These are phyloP conservation scores for Leiothrix lutea DNA, from an alignment of 2,113 vertebrate genomes.

Conservation along the genomic window DNA sequence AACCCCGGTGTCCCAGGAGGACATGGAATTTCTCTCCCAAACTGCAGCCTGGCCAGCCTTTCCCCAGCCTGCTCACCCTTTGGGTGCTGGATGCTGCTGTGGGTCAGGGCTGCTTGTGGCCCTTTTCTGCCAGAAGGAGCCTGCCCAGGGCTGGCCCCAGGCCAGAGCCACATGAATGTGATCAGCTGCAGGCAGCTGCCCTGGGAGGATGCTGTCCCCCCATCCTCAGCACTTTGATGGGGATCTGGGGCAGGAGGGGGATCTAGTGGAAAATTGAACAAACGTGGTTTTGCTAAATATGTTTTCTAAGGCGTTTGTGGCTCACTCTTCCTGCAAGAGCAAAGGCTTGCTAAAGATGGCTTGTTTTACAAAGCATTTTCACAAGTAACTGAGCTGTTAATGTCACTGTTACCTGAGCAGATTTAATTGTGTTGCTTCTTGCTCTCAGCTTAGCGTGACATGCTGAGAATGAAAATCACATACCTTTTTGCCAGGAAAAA, in stretches of 20 bases:
- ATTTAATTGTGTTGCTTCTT: conserved; percentile 33
- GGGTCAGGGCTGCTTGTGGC: fast-evolving
- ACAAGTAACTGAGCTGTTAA: conserved; percentile 43
- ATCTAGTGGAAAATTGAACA: background rate
- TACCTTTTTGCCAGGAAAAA: background rate
- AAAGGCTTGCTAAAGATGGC: background rate
- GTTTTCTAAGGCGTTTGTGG: background rate
- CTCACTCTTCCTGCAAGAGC: background rate
- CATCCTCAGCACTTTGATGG: background rate
- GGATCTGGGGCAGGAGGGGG: background rate
- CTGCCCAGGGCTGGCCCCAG: background rate
- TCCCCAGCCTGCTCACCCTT: fast-evolving
- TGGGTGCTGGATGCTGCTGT: background rate
- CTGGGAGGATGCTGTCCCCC: fast-evolving
- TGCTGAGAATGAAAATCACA: conserved; percentile 22
- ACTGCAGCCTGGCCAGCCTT: background rate
- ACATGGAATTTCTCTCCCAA: background rate
- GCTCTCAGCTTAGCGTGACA: background rate
- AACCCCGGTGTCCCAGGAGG: background rate
- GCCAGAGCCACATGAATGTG: fast-evolving
- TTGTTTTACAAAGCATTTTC: conserved; percentile 45
- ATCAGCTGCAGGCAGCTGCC: background rate
- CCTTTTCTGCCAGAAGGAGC: fast-evolving
- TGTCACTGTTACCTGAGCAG: conserved; percentile 47
- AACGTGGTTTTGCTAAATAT: background rate